phyloP scores from a whole-genome alignment of 1,140 invertebrate genomes.

The silkworm (Bombyx mori) region ASM3026992v2 NC_085115.1:10842501-10843000 shows the following conservation, averaged over 20 bases:
- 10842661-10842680: too few species aligned
- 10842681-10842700: constrained; percentile 1
- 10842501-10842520: too few species aligned
- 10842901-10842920: too few species aligned
- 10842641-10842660: too few species aligned
- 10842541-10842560: too few species aligned
- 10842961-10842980: neutral
- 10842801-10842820: constrained; percentile 37
- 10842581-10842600: too few species aligned
- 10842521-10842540: too few species aligned
- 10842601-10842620: too few species aligned
- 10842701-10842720: constrained; percentile 35
- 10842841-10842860: neutral
- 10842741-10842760: constrained; percentile 30
- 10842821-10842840: constrained; percentile 53
- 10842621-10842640: too few species aligned
- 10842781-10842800: constrained; percentile 47
- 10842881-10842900: neutral
- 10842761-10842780: constrained; percentile 48
- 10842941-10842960: too few species aligned
- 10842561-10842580: too few species aligned
- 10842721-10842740: constrained; percentile 44
- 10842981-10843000: constrained; percentile 2
- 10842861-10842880: neutral
- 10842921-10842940: too few species aligned